phyloP scores from a whole-genome alignment of 2,888 invertebrate genomes.

The Minunthozetes semirufus region DNA sequence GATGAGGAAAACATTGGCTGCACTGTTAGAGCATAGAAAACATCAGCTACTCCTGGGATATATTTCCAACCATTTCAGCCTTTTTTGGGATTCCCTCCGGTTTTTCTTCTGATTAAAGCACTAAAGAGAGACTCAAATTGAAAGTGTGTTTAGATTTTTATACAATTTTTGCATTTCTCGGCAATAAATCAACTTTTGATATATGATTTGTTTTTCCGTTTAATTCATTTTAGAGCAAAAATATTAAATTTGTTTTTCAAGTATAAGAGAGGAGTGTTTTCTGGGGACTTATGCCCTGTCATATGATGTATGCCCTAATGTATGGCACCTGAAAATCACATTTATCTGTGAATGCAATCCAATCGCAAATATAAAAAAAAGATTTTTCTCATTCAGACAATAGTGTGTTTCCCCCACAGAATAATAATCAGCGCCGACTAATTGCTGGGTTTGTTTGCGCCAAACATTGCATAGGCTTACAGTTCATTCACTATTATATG shows the following conservation, averaged over 20 bases:
- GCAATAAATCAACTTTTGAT: constrained; percentile 15
- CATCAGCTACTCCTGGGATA: constrained; percentile 24
- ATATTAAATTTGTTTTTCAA: neutral
- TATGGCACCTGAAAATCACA: constrained; percentile 11
- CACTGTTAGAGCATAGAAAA: neutral
- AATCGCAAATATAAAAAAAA: neutral
- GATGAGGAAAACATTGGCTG: constrained; percentile 7
- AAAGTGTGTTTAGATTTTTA: constrained; percentile 25
- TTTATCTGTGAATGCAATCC: neutral
- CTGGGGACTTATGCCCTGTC: neutral
- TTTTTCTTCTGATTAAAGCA: constrained; percentile 22
- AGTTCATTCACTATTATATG: neutral
- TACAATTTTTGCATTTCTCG: neutral
- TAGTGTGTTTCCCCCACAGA: neutral
- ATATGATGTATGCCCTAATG: neutral
- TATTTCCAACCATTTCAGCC: constrained; percentile 6
- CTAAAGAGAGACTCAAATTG: constrained; percentile 18
- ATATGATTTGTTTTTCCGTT: constrained; percentile 16
- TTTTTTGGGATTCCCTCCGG: neutral
- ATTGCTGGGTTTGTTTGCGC: constrained; percentile 19
- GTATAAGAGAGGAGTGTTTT: neutral
- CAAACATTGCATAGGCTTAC: neutral
- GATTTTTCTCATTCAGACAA: neutral
- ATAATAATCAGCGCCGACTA: constrained; percentile 27
- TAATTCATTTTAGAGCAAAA: constrained; percentile 10